Evolutionary conservation across 2,888 invertebrate species (phyloP).

Genomic region (Bhutanitis thaidina): DNA sequence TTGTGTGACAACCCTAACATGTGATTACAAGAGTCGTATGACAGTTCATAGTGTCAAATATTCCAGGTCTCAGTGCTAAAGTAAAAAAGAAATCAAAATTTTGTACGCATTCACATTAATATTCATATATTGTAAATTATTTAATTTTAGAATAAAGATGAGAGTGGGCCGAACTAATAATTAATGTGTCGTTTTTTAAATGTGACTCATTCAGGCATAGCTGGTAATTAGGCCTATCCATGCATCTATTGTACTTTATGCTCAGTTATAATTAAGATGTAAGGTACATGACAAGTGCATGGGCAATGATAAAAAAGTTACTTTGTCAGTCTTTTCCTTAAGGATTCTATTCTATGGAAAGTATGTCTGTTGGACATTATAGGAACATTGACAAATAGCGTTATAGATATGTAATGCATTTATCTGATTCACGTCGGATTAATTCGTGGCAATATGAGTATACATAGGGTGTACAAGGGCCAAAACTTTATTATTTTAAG

Average conservation of each 20-base stretch:
- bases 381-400: slow-evolving; percentile 3
- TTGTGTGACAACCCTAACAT: slow-evolving; percentile 28
- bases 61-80: slow-evolving; percentile 25
- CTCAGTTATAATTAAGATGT: slow-evolving; percentile 72
- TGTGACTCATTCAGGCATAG: slow-evolving; percentile 38
- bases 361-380: background rate
- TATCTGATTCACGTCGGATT: slow-evolving; percentile 18
- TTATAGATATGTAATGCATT: slow-evolving; percentile 17
- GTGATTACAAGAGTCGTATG: slow-evolving; percentile 3
- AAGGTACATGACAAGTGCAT: slow-evolving; percentile 30
- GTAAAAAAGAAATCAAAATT: slow-evolving; percentile 21
- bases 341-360: background rate
- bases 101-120: slow-evolving; percentile 66
- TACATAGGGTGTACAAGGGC: background rate
- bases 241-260: slow-evolving; percentile 64
- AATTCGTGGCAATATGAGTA: slow-evolving; percentile 9
- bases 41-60: slow-evolving; percentile 11
- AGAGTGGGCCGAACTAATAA: slow-evolving; percentile 41
- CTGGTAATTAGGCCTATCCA: slow-evolving; percentile 46
- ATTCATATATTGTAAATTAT: slow-evolving; percentile 71
- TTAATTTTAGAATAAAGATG: slow-evolving; percentile 55
- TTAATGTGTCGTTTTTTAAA: slow-evolving; percentile 35
- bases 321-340: background rate
- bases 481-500: slow-evolving; percentile 5
- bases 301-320: background rate